Base-by-base conservation (phyloP, 2,888 invertebrate genomes). In the Arctia plantaginis region DNA sequence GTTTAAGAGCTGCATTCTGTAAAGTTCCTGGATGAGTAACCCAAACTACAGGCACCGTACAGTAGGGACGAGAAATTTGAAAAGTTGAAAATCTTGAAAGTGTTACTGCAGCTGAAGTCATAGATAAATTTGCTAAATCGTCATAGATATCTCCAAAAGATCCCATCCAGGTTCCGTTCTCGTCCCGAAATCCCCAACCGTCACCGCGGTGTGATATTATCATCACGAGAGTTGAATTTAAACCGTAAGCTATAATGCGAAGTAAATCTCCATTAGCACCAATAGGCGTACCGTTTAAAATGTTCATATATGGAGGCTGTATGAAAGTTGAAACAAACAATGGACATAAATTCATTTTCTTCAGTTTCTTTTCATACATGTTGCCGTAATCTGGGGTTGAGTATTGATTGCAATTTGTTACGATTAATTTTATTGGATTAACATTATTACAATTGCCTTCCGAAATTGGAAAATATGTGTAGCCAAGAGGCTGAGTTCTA, bases 221-320 rank as follows among this genome's bases (percentile, higher is more conserved):
- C 62, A 92, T 72, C 55, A 83, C 80, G 13, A 94, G 85, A 39
- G 76, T 91, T 3, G 92, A 90, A 76, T 94, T 95, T 71, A 95
- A 77, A 3, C 85, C 86, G 39, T 91, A 78, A 12, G 88, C 88
- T 70, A 94, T 84, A 20, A 93, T 81, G 47, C 78, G 71, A 2
- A 95, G 78, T 67, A 95, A 82, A 77, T 93, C 91, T 8, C 94
- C 95, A 77, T 94, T 93, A 30, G 90, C 86, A 3, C 95, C 95
- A 39, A 66, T 18, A 39, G 92, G 90, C n/a, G 74, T 81, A 23
- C 88, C 92, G 72, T 89, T 78, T 8, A 69, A 80, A 71, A 94
- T 83, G 1, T 83, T 44, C 44, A 44, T 44, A 44, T 18, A 44
- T 3, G 18, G 44, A 44, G 44, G 18, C 44, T 44, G 44, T 44